Evolutionary conservation across 2,888 invertebrate genomes (phyloP).

Genomic region (Dolichomitus sp.): DNA sequence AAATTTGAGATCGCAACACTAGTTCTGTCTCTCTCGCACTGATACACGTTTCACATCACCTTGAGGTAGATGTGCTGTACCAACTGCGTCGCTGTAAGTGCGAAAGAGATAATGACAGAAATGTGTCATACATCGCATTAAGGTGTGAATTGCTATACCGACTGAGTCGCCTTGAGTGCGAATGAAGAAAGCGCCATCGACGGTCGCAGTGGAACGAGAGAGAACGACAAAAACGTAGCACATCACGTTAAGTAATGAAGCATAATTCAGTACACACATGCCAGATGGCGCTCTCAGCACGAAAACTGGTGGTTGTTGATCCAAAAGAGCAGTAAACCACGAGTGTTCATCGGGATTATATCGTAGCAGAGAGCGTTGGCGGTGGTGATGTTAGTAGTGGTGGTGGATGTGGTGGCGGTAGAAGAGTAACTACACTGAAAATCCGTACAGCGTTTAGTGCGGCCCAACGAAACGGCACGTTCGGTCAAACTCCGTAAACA

Average conservation of each 20-base stretch:
- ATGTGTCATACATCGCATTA: too few species aligned
- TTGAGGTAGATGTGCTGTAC: too few species aligned
- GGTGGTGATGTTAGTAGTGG: conserved; percentile 11
- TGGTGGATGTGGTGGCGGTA: conserved; percentile 10
- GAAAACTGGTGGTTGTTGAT: not conserved
- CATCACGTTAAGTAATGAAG: not conserved
- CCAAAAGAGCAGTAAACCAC: conserved; percentile 1
- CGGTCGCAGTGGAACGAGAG: too few species aligned
- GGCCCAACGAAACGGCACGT: conserved; percentile 53
- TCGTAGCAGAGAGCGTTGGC: not conserved
- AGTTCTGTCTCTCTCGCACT: too few species aligned
- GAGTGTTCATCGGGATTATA: not conserved
- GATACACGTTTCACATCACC: too few species aligned
- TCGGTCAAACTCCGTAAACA: conserved; percentile 76
- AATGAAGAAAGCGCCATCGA: too few species aligned
- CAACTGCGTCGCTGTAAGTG: too few species aligned
- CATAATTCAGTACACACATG: not conserved
- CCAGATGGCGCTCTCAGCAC: conserved; percentile 1
- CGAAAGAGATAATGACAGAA: too few species aligned
- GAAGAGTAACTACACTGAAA: conserved; percentile 9
- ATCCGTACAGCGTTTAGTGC: conserved; percentile 41
- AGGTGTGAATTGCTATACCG: too few species aligned
- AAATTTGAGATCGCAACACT: too few species aligned
- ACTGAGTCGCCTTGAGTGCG: too few species aligned
- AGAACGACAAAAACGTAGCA: too few species aligned